A percentile compares a stretch with the other conserved stretches of the same genome.
Conservation (phyloP, 2,113 vertebrate species). For the Phoenicopterus ruber region DNA sequence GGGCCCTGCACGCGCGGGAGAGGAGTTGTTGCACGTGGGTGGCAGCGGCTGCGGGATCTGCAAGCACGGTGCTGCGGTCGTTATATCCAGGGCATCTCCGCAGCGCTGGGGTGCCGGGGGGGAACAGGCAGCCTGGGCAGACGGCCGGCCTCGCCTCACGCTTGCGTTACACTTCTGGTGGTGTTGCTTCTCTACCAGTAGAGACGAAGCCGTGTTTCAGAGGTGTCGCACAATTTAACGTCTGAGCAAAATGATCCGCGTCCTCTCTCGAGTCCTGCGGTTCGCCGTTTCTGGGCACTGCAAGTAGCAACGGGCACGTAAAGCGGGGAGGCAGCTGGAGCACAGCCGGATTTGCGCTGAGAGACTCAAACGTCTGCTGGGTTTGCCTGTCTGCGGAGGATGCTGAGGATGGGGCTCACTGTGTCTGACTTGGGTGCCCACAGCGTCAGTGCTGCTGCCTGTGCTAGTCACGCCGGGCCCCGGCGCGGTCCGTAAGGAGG, state of each 20-base stretch:
- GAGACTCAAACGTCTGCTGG: neutral
- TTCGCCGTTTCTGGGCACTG: neutral
- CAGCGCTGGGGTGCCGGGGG: rapidly evolving
- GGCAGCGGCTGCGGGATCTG: neutral
- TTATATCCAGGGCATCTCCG: neutral
- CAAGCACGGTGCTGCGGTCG: rapidly evolving
- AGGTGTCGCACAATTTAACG: neutral
- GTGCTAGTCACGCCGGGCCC: neutral
- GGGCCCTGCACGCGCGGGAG: rapidly evolving
- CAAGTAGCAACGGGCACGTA: neutral
- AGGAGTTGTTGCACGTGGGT: rapidly evolving
- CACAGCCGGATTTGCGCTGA: neutral
- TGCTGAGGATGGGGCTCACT: neutral
- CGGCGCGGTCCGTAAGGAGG: rapidly evolving
- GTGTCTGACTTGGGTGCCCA: neutral
- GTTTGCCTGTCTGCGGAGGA: neutral
- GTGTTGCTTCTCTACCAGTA: neutral
- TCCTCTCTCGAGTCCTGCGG: neutral
- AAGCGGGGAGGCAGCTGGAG: neutral
- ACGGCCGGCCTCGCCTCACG: rapidly evolving
- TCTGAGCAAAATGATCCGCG: rapidly evolving
- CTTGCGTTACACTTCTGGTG: neutral
- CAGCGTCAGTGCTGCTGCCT: neutral
- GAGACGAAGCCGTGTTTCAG: neutral
- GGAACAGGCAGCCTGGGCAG: neutral